A percentile compares a stretch with the other conserved stretches of the same genome.
Conservation (phyloP, 2,797 vertebrate genomes). For the Vespertilio murinus region DNA sequence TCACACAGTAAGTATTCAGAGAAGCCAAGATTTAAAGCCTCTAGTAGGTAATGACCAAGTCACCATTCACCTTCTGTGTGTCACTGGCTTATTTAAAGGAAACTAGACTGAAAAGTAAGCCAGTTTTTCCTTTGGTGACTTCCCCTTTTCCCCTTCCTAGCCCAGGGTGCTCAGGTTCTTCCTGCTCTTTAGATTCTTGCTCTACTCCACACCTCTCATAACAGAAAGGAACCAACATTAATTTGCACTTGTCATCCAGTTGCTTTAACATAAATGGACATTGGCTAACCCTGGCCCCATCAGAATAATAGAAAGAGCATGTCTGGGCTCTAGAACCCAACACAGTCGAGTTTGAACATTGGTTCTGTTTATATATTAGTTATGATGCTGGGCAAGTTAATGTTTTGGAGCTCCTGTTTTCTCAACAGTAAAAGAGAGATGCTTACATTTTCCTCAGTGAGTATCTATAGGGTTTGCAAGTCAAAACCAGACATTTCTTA, state of each 20-base stretch:
- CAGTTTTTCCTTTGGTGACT: not conserved
- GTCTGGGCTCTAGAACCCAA: not conserved
- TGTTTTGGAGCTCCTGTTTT: slow-evolving; percentile 3
- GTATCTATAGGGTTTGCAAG: not conserved
- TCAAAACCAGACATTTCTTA: slow-evolving; percentile 19
- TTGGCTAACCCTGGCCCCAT: not conserved
- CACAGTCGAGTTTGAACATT: not conserved
- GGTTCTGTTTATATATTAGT: not conserved
- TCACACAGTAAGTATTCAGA: not conserved
- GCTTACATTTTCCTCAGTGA: not conserved
- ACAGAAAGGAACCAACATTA: not conserved
- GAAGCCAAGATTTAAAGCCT: slow-evolving; percentile 2
- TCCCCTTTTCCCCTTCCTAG: not conserved
- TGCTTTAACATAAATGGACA: not conserved
- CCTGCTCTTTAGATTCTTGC: not conserved
- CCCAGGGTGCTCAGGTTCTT: not conserved
- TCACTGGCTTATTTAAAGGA: not conserved
- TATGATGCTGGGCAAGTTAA: not conserved
- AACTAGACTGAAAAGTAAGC: not conserved
- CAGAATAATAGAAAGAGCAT: not conserved
- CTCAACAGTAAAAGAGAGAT: not conserved
- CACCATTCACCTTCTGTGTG: not conserved
- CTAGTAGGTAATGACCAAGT: not conserved
- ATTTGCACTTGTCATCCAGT: not conserved
- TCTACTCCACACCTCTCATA: not conserved